Evolutionary conservation across 2,888 invertebrate genomes (phyloP), one percentile per base, ranked within the genome.

Genomic region (Colletes collaris): DNA sequence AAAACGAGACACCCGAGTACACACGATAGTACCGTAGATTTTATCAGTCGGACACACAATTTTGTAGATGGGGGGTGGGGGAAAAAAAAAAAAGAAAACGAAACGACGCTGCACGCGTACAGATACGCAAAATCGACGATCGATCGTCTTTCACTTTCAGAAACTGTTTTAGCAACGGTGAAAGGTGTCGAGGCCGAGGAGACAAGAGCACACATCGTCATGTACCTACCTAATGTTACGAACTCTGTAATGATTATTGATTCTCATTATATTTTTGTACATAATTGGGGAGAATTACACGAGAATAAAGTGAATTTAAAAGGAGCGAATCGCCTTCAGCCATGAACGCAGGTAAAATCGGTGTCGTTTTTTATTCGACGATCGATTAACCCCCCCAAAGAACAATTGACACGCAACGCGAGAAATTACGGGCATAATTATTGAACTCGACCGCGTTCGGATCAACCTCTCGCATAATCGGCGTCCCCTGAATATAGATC

Each of bases 211-310:
- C 81, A 82, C 82, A 81, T 84, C 83, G 86, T 89, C 89, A 88
- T 87, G 89, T 90, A 89, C 87, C 89, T 89, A 89, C 86, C 87
- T 89, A 89, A 88, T 86, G 82, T 89, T 88, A 88, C 77, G 80
- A 89, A 87, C 85, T 88, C 88, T 90, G 89, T 88, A 91, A 91
- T 85, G 83, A 90, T 91, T 90, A 90, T 86, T 81, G 83, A 91
- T 91, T 90, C 87, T 91, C 90, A 90, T 91, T 90, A 92, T 91
- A 92, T 92, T 92, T 92, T 92, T 91, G 91, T 92, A 92, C 89
- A 91, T 91, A 90, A 89, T 89, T 89, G 87, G 87, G 88, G 86
- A 87, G 83, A 89, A 88, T 88, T 82, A 87, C 84, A 88, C 82
- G 83, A 87, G 83, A 89, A 90, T 87, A 89, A 90, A 88, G 70